Evolutionary conservation across 2,888 invertebrate species (phyloP).

Genomic region (Chloroclysta siterata): DNA sequence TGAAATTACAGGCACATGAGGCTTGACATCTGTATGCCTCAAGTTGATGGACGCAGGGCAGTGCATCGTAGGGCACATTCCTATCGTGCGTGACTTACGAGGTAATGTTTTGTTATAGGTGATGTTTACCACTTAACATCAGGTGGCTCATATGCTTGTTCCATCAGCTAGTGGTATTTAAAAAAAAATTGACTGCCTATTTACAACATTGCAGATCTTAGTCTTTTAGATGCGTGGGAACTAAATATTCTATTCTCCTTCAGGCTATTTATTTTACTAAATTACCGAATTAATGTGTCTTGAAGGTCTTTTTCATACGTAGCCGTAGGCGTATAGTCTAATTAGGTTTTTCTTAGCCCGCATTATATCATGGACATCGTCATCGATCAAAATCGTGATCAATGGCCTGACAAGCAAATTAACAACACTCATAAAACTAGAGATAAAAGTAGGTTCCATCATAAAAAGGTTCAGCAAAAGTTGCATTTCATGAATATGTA

Average conservation of each 20-base stretch:
- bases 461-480: too few species aligned
- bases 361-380: slow-evolving; percentile 3
- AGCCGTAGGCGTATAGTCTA: slow-evolving; percentile 4
- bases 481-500: too few species aligned
- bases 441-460: not conserved
- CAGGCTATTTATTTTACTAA: not conserved
- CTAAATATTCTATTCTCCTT: not conserved
- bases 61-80: too few species aligned
- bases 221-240: not conserved
- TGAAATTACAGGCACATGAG: too few species aligned
- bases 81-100: too few species aligned
- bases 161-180: too few species aligned
- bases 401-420: not conserved
- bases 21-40: too few species aligned
- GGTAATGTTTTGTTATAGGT: too few species aligned
- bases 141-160: too few species aligned
- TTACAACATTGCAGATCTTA: not conserved
- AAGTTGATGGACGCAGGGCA: too few species aligned
- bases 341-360: slow-evolving; percentile 9
- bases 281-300: not conserved
- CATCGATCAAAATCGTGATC: slow-evolving; percentile 24
- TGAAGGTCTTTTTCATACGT: not conserved
- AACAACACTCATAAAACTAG: not conserved
- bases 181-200: too few species aligned
- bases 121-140: too few species aligned